phyloP scores from a whole-genome alignment of 2,113 vertebrate genomes.

The Podarcis cretensis region DNA sequence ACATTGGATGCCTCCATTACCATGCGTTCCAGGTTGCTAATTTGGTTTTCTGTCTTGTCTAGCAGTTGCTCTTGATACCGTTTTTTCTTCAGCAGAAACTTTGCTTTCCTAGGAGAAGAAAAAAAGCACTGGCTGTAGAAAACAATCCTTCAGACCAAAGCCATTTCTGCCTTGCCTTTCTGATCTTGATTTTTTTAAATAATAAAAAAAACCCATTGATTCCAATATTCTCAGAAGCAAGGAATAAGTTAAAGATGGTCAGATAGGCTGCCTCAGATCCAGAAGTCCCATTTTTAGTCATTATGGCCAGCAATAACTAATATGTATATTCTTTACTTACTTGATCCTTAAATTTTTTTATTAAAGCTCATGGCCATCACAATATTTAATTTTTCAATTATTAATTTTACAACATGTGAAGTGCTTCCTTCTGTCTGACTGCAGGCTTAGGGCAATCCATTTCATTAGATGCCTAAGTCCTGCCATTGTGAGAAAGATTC shows the following conservation, averaged over 20 bases:
- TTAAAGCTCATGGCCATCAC: not conserved
- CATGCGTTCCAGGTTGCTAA: conserved; percentile 92
- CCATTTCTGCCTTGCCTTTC: not conserved
- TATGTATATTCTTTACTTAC: not conserved
- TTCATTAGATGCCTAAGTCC: not conserved
- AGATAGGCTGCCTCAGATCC: not conserved
- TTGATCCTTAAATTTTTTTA: not conserved
- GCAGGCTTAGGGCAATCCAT: not conserved
- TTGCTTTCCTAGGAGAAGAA: conserved; percentile 79
- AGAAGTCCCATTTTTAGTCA: not conserved
- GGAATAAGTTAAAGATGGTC: not conserved
- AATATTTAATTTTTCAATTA: not conserved
- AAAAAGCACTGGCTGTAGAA: not conserved
- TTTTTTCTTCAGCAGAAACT: conserved; percentile 94
- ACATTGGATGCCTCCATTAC: conserved; percentile 37
- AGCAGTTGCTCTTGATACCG: conserved; percentile 91
- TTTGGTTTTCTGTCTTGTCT: conserved; percentile 90
- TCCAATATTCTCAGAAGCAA: not conserved
- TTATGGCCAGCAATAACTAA: not conserved
- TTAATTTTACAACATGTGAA: not conserved
- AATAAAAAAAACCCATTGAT: not conserved
- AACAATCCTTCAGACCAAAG: not conserved
- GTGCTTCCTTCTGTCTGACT: not conserved
- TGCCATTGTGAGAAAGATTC: not conserved
- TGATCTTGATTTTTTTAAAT: not conserved